Percentiles rank a stretch among this genome's conserved stretches.
Conservation (phyloP, 2,888 invertebrate species). For the Oligia strigilis region DNA sequence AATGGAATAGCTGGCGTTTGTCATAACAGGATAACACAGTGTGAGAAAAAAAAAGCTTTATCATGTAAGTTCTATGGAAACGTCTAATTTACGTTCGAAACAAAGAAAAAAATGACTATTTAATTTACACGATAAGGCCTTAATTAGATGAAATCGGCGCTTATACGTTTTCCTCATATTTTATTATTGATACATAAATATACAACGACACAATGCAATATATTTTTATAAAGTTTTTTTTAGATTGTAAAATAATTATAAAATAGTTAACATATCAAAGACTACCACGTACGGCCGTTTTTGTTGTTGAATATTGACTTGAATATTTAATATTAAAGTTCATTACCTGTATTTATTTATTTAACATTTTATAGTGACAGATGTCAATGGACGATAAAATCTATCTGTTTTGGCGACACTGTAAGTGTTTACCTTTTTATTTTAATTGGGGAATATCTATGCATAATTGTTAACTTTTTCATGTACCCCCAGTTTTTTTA, state of each 20-base stretch:
- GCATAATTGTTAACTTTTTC: constrained; percentile 75
- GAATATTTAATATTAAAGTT: constrained; percentile 78
- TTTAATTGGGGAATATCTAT: constrained; percentile 76
- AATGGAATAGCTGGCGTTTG: constrained; percentile 14
- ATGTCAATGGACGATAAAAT: constrained; percentile 82
- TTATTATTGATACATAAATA: constrained; percentile 81
- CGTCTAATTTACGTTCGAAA: constrained; percentile 43
- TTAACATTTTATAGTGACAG: constrained; percentile 76
- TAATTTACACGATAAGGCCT: constrained; percentile 47
- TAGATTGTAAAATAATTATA: constrained; percentile 75
- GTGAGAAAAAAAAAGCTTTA: constrained; percentile 33
- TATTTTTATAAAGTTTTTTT: constrained; percentile 82
- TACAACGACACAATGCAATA: constrained; percentile 88
- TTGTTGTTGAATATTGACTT: constrained; percentile 72
- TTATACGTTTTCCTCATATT: constrained; percentile 69
- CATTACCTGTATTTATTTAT: constrained; percentile 74
- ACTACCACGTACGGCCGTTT: constrained; percentile 74
- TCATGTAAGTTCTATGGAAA: constrained; percentile 43
- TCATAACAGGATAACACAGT: constrained; percentile 28
- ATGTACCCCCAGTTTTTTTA: constrained; percentile 77
- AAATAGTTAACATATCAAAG: constrained; percentile 83
- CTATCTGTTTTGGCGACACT: constrained; percentile 81
- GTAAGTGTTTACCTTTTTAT: constrained; percentile 83
- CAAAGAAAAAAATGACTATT: constrained; percentile 51
- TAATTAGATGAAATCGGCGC: constrained; percentile 67